Conservation (phyloP, 2,888 invertebrate genomes). For the Rhamnusium bicolor region DNA sequence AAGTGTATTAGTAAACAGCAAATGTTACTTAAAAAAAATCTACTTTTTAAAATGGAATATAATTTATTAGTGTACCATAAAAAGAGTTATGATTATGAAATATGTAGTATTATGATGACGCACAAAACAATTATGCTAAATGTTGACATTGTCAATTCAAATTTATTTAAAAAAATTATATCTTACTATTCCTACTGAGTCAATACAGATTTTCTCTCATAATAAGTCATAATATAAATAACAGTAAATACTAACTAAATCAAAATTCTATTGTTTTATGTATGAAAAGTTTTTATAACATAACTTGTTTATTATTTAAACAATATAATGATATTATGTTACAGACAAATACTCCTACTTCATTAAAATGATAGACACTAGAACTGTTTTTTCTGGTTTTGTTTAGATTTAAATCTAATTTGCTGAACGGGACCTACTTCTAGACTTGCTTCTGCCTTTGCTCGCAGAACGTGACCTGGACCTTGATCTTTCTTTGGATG, state of each 20-base stretch:
- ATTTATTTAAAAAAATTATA: constrained; percentile 4
- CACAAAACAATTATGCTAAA: neutral
- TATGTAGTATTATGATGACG: neutral
- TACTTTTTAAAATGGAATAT: constrained; percentile 11
- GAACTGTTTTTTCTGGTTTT: constrained; percentile 38
- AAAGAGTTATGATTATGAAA: neutral
- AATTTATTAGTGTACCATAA: constrained; percentile 9
- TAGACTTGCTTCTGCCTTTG: constrained; percentile 62
- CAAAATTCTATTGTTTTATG: constrained; percentile 3
- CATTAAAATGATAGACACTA: constrained; percentile 47
- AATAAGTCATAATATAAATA: constrained; percentile 6
- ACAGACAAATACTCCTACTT: constrained; percentile 36
- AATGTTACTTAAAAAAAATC: neutral
- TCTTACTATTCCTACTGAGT: constrained; percentile 2
- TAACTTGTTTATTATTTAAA: constrained; percentile 23
- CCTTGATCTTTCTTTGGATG: constrained; percentile 65
- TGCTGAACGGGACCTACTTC: constrained; percentile 65
- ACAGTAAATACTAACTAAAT: constrained; percentile 20
- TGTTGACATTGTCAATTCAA: neutral
- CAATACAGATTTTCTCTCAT: constrained; percentile 14
- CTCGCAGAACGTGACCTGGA: constrained; percentile 67
- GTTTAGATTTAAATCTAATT: constrained; percentile 53
- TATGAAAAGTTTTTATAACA: constrained; percentile 13
- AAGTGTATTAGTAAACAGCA: constrained; percentile 13
- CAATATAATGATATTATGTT: constrained; percentile 32